Base-by-base conservation (phyloP, 1,140 invertebrate species). In the Procambarus virginalis region DNA sequence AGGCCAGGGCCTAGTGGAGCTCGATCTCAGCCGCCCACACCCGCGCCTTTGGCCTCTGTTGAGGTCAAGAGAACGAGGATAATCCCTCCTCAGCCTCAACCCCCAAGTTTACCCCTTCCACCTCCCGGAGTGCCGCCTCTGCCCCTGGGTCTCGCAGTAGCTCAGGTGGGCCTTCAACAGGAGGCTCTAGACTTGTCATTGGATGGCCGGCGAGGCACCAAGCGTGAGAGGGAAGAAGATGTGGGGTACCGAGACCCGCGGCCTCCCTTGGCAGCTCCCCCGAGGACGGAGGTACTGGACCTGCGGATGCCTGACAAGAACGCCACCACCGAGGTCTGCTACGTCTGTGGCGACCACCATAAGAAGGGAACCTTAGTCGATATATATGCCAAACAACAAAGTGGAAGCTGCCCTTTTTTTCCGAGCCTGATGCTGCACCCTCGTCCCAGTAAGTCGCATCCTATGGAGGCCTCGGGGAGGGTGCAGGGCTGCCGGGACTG, bases 221-320 rank as follows among this genome's bases (percentile, higher is more conserved):
- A 86, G 81, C 82, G 90, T 68, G 85, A 91, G n/a, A 51, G 86
- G 12, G 89, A 89, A n/a, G 90, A 91, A 51, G 91, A 90, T 9
- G 64, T 55, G 49, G 70, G 12, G 5, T 22, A 49, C 20, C 80
- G 60, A 46, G 80, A 58, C 45, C 51, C 48, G 6, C 68, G 85
- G 64, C 64, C 76, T 0, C 64, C 58, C 12, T n/a, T 51, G 17
- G 22, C 95, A 96, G 20, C 58, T 6, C 51, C 80, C 2, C 68
- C 73, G 10, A 81, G 75, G 58, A 84, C 92, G 20, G 97, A 97
- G 93, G 97, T 97, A 92, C 94, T 98, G 79, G 97, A 98, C 94
- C 94, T 98, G 80, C 97, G 97, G 84, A 97, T 98, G 97, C 97
- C 97, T 2, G 97, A 97, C 93, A 98, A 98, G 94, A 97, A 98